Base-by-base conservation (phyloP, 2,797 vertebrate genomes). In the Chloroceryle inda region DNA sequence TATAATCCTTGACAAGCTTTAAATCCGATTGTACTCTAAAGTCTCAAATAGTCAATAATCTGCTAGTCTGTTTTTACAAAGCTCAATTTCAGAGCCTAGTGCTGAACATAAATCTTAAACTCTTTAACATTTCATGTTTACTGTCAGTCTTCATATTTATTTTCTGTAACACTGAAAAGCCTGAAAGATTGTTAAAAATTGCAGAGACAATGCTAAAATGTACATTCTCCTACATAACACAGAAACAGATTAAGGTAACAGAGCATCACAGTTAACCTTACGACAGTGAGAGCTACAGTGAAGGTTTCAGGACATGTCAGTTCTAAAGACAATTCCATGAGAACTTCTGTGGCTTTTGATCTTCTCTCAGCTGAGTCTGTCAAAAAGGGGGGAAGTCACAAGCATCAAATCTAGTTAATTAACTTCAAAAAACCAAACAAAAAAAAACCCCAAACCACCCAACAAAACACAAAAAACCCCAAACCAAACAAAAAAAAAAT, bases 1-100 rank as follows among this genome's bases (percentile, higher is more conserved):
- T 90, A 86, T 66, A 49, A 93, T 40, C 37, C 78, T 29, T 74
- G 40, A 50, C 20, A 85, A 89, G 27, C 35, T 89, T 94, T 85
- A 74, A 75, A 90, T 88, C 42, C 55, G 84, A 35, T 81, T 85
- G 44, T 80, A 55, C 27, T 91, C 81, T 74, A 58, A 94, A 90
- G 22, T 74, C 45, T 59, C 52, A 71, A 91, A 20, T 67, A 75
- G 62, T 92, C 67, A 95, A 80, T 94, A 92, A 63, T 78, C 35
- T 88, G 74, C 74, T 88, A 80, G 58, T 80, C 58, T 44, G 62
- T 31, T 24, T 73, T 47, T 73, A 82, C 13, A 92, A 62, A 81
- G 18, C 63, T 92, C 63, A 62, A 29, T 92, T 81, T 90, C 62
- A 90, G 21, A 84, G 9, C 19, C 47, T 52, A 6, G 14, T n/a